phyloP scores from a whole-genome alignment of 2,888 invertebrate species.

The Sturmia bella region DNA sequence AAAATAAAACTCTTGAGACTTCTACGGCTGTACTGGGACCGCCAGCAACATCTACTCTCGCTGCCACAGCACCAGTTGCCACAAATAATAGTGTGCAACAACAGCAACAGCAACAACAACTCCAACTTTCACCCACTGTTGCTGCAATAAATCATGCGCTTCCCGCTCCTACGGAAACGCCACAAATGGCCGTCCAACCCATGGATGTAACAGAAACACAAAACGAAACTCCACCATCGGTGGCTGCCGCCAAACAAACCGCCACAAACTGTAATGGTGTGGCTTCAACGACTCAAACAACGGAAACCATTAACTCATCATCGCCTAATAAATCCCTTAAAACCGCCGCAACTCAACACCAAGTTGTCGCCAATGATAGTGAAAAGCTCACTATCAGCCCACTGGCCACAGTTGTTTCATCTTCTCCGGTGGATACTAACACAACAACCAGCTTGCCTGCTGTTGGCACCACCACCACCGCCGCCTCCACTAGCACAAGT shows the following conservation, averaged over 20 bases:
- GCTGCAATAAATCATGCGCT: slow-evolving; percentile 44
- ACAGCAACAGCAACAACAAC: slow-evolving; percentile 20
- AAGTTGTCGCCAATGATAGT: slow-evolving; percentile 36
- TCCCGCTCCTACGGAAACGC: slow-evolving; percentile 36
- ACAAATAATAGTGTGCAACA: slow-evolving; percentile 18
- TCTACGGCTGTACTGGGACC: slow-evolving; percentile 24
- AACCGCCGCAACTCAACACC: slow-evolving; percentile 38
- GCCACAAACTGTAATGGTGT: slow-evolving; percentile 31
- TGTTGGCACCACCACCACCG: slow-evolving; percentile 35
- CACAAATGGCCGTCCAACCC: slow-evolving; percentile 55
- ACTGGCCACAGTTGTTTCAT: slow-evolving; percentile 46
- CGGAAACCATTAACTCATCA: slow-evolving; percentile 24
- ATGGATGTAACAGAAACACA: slow-evolving; percentile 65
- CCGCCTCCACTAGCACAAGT: slow-evolving; percentile 25
- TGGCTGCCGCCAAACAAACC: slow-evolving; percentile 44
- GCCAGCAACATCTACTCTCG: slow-evolving; percentile 27
- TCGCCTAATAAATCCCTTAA: slow-evolving; percentile 39
- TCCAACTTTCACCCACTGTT: slow-evolving; percentile 60
- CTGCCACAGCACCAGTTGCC: neutral
- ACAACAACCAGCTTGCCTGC: slow-evolving; percentile 5
- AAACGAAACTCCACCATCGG: slow-evolving; percentile 68
- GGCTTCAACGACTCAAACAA: slow-evolving; percentile 44
- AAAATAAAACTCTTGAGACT: slow-evolving; percentile 59
- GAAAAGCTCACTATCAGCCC: slow-evolving; percentile 52
- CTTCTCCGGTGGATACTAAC: slow-evolving; percentile 49